A percentile compares a stretch with the other conserved stretches of the same genome.
Evolutionary conservation across 2,888 invertebrate species (phyloP).

Genomic region (Xanthostigma xanthostigma): DNA sequence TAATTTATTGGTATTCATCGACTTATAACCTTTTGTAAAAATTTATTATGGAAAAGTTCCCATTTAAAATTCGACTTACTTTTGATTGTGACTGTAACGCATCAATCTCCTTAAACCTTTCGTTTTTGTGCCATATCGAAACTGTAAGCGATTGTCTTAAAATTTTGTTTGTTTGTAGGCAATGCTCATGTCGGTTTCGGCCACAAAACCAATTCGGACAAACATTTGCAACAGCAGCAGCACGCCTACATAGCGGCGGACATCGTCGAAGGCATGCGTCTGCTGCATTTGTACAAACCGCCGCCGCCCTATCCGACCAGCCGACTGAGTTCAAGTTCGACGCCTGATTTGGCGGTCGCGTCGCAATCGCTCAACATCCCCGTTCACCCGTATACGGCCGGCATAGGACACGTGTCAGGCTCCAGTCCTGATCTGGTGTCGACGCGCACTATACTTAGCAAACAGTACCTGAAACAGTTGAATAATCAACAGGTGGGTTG

Average conservation of each 20-base stretch:
- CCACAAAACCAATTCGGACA: no score
- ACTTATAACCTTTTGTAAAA: no score
- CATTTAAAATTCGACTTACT: no score
- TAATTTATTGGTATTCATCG: no score
- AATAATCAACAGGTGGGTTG: conserved; percentile 4
- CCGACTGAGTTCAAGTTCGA: conserved; percentile 65
- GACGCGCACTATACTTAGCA: conserved; percentile 45
- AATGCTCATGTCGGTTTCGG: no score
- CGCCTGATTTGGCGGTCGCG: conserved; percentile 67
- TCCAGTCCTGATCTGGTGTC: conserved; percentile 69
- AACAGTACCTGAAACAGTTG: conserved; percentile 21
- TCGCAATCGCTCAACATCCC: conserved; percentile 29
- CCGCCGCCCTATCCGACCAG: conserved; percentile 74
- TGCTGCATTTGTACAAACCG: conserved; percentile 60
- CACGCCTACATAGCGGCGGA: conserved; percentile 18
- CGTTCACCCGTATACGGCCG: conserved; percentile 4
- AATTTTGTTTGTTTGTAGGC: no score
- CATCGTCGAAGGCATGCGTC: conserved; percentile 35
- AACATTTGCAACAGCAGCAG: background rate
- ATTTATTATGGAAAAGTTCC: no score
- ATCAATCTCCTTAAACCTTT: no score
- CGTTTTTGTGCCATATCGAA: no score
- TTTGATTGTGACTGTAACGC: no score
- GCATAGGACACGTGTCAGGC: conserved; percentile 45
- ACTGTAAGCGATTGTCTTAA: no score